phyloP scores from a whole-genome alignment of 2,113 vertebrate genomes.

The Psittacula cyanocephala region DNA sequence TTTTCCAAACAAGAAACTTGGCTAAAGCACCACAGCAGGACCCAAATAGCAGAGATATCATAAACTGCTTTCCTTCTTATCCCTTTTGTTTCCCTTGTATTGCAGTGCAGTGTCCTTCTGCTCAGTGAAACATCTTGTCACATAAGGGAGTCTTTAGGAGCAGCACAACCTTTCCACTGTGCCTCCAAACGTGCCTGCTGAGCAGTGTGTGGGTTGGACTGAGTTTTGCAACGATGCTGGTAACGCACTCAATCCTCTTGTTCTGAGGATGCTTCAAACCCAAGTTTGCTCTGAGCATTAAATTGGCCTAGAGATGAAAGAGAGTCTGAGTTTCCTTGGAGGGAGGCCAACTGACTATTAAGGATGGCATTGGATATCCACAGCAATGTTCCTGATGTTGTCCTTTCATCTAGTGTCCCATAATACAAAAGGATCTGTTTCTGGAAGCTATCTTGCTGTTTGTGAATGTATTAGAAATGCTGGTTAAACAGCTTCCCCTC shows the following conservation, averaged over 20 bases:
- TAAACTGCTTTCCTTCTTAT: background rate
- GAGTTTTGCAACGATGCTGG: background rate
- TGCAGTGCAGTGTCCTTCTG: background rate
- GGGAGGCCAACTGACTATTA: background rate
- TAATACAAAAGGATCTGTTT: background rate
- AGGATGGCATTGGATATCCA: background rate
- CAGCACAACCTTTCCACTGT: background rate
- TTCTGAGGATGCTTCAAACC: background rate
- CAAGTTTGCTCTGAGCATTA: background rate
- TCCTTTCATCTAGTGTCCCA: conserved; percentile 19
- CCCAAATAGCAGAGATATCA: background rate
- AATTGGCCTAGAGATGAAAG: conserved; percentile 43
- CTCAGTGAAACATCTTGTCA: background rate
- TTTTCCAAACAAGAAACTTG: background rate
- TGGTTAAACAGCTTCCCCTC: background rate
- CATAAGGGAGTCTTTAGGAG: background rate
- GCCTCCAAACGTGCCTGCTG: accelerated
- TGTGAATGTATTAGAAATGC: background rate
- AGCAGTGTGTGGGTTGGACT: background rate
- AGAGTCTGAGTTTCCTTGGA: conserved; percentile 34
- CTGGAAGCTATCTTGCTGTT: background rate
- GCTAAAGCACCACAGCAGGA: background rate
- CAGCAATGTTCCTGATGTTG: background rate
- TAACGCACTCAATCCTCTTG: background rate
- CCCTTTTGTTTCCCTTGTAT: background rate